Evolutionary conservation across 2,888 invertebrate genomes (phyloP).

Genomic region (Adelphocoris suturalis): DNA sequence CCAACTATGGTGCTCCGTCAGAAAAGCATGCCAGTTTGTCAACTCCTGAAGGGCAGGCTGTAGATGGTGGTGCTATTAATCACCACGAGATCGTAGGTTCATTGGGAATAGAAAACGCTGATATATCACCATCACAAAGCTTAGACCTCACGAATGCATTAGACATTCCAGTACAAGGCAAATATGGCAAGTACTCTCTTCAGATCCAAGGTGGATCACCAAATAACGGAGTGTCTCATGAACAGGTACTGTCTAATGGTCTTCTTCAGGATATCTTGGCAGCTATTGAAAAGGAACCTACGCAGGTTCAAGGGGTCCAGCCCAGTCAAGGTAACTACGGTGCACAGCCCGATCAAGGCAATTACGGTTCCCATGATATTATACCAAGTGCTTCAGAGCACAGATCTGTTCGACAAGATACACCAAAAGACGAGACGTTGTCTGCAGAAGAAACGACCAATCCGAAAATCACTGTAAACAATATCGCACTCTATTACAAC

Average conservation of each 20-base stretch:
- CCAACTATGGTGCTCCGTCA: conserved; percentile 62
- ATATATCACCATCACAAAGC: conserved; percentile 76
- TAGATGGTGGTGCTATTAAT: conserved; percentile 41
- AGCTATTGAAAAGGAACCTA: conserved; percentile 85
- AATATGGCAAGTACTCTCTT: conserved; percentile 85
- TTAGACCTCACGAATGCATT: conserved; percentile 76
- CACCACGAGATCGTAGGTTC: conserved; percentile 74
- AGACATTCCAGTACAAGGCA: conserved; percentile 80
- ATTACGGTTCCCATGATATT: conserved; percentile 54
- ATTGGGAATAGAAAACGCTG: conserved; percentile 75
- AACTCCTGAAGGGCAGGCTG: conserved; percentile 23
- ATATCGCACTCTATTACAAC: conserved; percentile 75
- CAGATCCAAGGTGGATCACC: conserved; percentile 85
- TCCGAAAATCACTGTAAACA: conserved; percentile 57
- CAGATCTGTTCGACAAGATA: conserved; percentile 62
- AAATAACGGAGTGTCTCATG: conserved; percentile 82
- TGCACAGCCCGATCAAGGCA: conserved; percentile 63
- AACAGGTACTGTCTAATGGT: conserved; percentile 88
- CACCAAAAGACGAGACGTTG: conserved; percentile 69
- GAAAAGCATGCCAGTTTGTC: conserved; percentile 51
- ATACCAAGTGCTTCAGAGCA: conserved; percentile 61
- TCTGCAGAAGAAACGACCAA: conserved; percentile 73
- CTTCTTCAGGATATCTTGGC: conserved; percentile 89
- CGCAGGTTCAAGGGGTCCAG: conserved; percentile 63
- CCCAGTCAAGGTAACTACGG: conserved; percentile 70